Evolutionary conservation across 2,113 vertebrate genomes (phyloP).

Genomic region (Chlorodrepanis virens): DNA sequence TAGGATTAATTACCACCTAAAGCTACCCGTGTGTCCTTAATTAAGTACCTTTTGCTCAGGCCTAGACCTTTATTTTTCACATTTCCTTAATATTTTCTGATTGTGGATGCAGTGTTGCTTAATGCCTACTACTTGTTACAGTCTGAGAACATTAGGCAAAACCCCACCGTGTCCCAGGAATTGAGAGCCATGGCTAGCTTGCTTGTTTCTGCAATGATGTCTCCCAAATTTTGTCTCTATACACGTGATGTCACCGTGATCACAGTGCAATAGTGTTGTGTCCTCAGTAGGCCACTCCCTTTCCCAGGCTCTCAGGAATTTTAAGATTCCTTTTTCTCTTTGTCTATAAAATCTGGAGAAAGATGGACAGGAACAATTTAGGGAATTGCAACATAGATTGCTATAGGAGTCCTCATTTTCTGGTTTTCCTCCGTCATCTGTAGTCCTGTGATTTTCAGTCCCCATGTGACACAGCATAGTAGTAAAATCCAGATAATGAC

Average conservation of each 20-base stretch:
- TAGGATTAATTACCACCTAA: neutral
- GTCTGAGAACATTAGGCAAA: neutral
- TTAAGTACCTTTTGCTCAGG: neutral
- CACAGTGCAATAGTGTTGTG: neutral
- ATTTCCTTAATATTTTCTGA: neutral
- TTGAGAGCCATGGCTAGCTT: neutral
- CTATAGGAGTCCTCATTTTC: accelerated
- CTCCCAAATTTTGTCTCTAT: neutral
- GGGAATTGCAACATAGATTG: neutral
- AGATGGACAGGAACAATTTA: neutral
- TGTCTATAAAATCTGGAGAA: neutral
- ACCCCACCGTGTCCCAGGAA: neutral
- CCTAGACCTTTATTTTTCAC: neutral
- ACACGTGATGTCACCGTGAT: accelerated
- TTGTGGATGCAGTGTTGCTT: accelerated
- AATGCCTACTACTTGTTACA: neutral
- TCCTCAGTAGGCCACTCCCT: neutral
- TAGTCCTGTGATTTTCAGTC: neutral
- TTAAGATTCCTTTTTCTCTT: neutral
- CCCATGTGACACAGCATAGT: accelerated
- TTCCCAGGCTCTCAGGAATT: neutral
- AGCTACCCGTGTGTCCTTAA: accelerated
- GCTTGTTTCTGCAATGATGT: neutral
- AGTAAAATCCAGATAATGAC: neutral
- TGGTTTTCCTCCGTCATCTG: neutral